Evolutionary conservation across 2,888 invertebrate species (phyloP).

Genomic region (Lymantria monacha): DNA sequence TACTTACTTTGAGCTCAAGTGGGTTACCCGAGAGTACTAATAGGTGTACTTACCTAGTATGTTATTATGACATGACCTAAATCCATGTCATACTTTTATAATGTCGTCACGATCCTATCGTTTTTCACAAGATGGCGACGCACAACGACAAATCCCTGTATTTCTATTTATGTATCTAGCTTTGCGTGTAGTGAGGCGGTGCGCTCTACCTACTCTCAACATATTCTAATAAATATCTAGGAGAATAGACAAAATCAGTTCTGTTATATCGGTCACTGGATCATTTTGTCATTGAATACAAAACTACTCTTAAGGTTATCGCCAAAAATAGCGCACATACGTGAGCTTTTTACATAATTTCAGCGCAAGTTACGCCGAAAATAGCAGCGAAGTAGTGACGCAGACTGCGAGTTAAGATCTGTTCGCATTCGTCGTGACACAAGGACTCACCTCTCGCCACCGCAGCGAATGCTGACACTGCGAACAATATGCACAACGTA

Average conservation of each 20-base stretch:
- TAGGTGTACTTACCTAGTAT: background rate
- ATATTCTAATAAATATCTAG: slow-evolving; percentile 23
- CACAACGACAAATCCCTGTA: slow-evolving; percentile 78
- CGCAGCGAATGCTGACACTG: slow-evolving; percentile 67
- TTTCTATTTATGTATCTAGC: slow-evolving; percentile 80
- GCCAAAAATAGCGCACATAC: slow-evolving; percentile 78
- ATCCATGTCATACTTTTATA: slow-evolving; percentile 68
- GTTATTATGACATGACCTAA: slow-evolving; percentile 51
- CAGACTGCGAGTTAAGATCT: slow-evolving; percentile 56
- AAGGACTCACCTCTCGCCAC: slow-evolving; percentile 73
- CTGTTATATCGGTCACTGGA: slow-evolving; percentile 59
- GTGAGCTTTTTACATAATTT: slow-evolving; percentile 83
- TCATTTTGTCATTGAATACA: slow-evolving; percentile 56
- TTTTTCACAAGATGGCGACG: slow-evolving; percentile 83
- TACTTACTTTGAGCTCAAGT: too few relatives aligned
- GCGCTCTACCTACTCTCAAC: slow-evolving; percentile 29
- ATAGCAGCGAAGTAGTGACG: slow-evolving; percentile 75
- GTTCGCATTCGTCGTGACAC: slow-evolving; percentile 41
- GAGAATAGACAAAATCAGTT: slow-evolving; percentile 30
- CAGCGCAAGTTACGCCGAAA: slow-evolving; percentile 80
- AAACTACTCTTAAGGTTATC: slow-evolving; percentile 72
- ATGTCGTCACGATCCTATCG: slow-evolving; percentile 76
- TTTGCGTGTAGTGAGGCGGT: slow-evolving; percentile 52
- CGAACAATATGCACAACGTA: slow-evolving; percentile 74
- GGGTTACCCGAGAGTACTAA: too few relatives aligned